Percentiles rank a stretch among this genome's conserved stretches.
These are phyloP conservation scores for Austrolebias charrua DNA, from an alignment of 2,797 vertebrate genomes.

Conservation along the genomic window DNA sequence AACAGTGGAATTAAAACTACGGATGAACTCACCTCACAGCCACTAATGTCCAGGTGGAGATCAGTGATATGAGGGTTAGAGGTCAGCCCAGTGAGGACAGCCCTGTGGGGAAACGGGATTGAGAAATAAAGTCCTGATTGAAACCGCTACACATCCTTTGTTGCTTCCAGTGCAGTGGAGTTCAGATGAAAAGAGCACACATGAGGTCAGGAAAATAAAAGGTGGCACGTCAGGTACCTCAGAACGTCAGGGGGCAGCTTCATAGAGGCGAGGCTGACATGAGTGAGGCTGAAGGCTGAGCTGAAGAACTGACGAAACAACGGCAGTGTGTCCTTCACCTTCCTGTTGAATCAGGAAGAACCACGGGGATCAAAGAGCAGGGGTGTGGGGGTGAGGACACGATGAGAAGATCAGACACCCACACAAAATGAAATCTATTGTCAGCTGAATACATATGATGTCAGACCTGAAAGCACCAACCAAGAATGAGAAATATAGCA, in stretches of 20 bases:
- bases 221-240: conserved; percentile 76
- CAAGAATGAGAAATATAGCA: no score
- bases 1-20: neutral
- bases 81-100: conserved; percentile 84
- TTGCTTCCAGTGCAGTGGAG: neutral
- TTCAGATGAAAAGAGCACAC: no score
- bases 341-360: conserved; percentile 63
- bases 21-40: conserved; percentile 81
- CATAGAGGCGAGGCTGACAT: conserved; percentile 83
- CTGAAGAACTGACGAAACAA: conserved; percentile 88
- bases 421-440: conserved; percentile 34
- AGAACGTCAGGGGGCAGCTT: conserved; percentile 86
- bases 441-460: no score
- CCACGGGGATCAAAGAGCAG: conserved; percentile 22
- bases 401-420: conserved; percentile 6
- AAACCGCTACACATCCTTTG: neutral
- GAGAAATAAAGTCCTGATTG: neutral
- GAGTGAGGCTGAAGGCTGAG: conserved; percentile 85
- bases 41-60: conserved; percentile 86
- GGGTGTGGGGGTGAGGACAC: neutral
- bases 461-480: no score
- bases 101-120: conserved; percentile 65
- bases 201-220: conserved; percentile 6
- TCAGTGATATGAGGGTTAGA: conserved; percentile 88
- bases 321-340: conserved; percentile 83